Base-by-base conservation (phyloP, 2,113 vertebrate genomes). In the Catharus fuscescens region DNA sequence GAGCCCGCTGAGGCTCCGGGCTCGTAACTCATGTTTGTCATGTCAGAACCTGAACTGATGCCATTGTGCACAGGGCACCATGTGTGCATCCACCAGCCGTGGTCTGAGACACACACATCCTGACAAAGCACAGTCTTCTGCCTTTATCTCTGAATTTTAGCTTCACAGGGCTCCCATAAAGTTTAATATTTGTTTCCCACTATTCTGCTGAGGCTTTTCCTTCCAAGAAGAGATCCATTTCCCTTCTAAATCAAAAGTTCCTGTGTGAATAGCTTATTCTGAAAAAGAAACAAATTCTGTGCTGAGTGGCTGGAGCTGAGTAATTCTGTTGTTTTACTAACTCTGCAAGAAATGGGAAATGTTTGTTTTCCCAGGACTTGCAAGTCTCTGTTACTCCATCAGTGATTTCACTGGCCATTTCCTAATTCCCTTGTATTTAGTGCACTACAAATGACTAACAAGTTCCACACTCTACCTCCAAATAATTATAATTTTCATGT, bases 21-120 rank as follows among this genome's bases (percentile, higher is more conserved):
- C 92, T 95, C 79, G 71, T 96, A 95, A 97, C 90, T 96, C 96
- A 95, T 62, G 40, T 80, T 78, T 96, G 88, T 94, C 93, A 88
- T 80, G 71, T 67, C 88, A 62, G 59, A 94, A 56, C 66, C 79
- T 81, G 71, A 84, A 70, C 44, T 28, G 38, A 91, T 59, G 86
- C 61, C 8, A 8, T 12, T 1, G 21, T 47, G 62, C 54, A 7
- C 2, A 3, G 77, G 48, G 54, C 73, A 78, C 54, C 5, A 2
- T 32, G 1, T 40, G 15, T 10, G 6, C 36, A 21, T 44, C 21
- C 38, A 4, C 28, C 3, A 5, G 31, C 48, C 40, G 3, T 1
- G 1, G 0, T 24, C 80, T 62, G 56, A 40, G 82, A 36, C 8
- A 32, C 32, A 20, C 6, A 14, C 15, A 4, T n/a, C 62, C 88